These are phyloP conservation scores for Archivesica marissinica DNA, from an alignment of 1,140 invertebrate genomes.

Conservation along the genomic window DNA sequence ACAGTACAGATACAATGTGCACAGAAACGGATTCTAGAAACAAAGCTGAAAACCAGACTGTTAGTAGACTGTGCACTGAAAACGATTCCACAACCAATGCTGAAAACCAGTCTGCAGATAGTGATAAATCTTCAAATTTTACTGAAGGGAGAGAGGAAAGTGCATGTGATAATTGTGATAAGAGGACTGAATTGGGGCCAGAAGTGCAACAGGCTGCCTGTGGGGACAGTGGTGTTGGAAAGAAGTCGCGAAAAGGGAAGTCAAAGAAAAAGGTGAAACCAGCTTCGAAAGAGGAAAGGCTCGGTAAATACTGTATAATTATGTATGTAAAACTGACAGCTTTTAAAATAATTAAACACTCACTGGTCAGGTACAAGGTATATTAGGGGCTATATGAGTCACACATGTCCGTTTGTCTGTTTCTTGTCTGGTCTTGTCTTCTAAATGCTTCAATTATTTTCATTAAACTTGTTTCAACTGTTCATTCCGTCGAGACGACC, in stretches of 20 bases:
- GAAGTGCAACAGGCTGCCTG: not conserved
- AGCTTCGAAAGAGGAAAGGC: slow-evolving; percentile 44
- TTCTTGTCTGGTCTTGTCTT: too few relatives aligned
- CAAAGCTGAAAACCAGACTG: not conserved
- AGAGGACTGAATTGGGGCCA: not conserved
- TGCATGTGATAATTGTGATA: slow-evolving; percentile 2
- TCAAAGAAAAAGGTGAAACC: slow-evolving; percentile 33
- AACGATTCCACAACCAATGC: not conserved
- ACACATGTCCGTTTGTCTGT: too few relatives aligned
- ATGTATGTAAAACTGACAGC: too few relatives aligned
- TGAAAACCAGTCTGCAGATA: not conserved
- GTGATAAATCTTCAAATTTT: not conserved
- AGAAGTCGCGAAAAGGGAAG: not conserved
- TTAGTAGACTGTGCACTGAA: slow-evolving; percentile 12
- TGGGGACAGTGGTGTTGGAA: not conserved
- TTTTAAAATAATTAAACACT: too few relatives aligned
- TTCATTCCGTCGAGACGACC: too few relatives aligned
- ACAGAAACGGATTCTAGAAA: too few relatives aligned
- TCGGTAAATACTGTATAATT: slow-evolving; percentile 21
- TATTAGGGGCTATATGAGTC: too few relatives aligned
- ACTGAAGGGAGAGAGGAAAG: not conserved
- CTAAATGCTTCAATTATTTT: too few relatives aligned
- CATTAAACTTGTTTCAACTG: too few relatives aligned
- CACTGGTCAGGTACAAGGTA: too few relatives aligned
- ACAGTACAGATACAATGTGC: too few relatives aligned